Base-by-base conservation (phyloP, 1,140 invertebrate species). In the Trichonephila clavata region DNA sequence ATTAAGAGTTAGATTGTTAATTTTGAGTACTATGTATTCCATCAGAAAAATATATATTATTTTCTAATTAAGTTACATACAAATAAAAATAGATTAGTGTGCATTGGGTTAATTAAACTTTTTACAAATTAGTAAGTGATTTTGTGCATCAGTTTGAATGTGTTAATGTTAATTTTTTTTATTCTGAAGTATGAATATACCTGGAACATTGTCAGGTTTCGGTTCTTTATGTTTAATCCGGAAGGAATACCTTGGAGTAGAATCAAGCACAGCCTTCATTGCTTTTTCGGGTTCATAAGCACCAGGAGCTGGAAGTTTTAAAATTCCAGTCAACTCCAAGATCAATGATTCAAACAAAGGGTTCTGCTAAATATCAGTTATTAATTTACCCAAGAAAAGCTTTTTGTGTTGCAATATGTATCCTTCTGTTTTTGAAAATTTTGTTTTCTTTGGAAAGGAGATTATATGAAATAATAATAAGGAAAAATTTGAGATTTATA, bases 231-330 rank as follows among this genome's bases (percentile, higher is more conserved):
- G 96, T 95, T 97, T 97, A 39, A 95, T 95, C 94, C 97, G 97
- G 95, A 98, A 98, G 91, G 97, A 96, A 95, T 97, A 98, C 94
- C 97, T 96, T 21, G 98, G 98, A 16, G 96, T 95, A 50, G 81
- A 90, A 77, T 77, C 94, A 97, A 96, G 96, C 3, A 97, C 96
- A 0, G 96, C 96, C 95, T 97, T 97, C 4, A 87, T 65, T 2
- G 97, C 97, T 94, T 97, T 97, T 95, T 98, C 97, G 0, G 98
- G 97, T 80, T 96, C 98, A 97, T 96, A 99, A 97, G 96, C 98
- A 97, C 90, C 98, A 97, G 83, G 98, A 97, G 94, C 98, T 90
- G 50, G n/a, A 50, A 84, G 10, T 57, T 84, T 57, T 2, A 59
- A 59, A n/a, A 50, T 57, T 20, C 21, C 57, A 59, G 10, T 27